Evolutionary conservation across 2,888 invertebrate genomes (phyloP).

Genomic region (Eupithecia abbreviata): DNA sequence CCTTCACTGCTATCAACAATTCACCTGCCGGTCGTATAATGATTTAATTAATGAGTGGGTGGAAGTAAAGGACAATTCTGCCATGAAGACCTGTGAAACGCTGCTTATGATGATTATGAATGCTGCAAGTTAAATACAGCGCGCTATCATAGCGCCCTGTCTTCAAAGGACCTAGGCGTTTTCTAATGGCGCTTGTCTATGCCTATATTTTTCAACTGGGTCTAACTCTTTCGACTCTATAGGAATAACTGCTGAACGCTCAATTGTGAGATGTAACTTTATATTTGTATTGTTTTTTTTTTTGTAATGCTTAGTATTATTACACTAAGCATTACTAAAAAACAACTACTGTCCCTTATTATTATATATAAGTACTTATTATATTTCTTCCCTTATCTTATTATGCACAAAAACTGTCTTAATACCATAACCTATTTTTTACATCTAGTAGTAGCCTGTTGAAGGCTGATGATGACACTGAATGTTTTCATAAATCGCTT

Average conservation of each 20-base stretch:
- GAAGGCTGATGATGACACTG: background rate
- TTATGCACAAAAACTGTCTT: too few species aligned
- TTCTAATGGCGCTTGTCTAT: too few species aligned
- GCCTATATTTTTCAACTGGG: background rate
- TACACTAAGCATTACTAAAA: too few species aligned
- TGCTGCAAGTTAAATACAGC: background rate
- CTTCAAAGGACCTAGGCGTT: too few species aligned
- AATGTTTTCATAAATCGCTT: background rate
- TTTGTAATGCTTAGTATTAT: too few species aligned
- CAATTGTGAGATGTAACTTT: background rate
- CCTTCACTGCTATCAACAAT: background rate
- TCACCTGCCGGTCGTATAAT: background rate
- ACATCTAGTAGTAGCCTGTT: background rate
- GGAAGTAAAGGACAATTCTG: too few species aligned
- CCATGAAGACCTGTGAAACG: background rate
- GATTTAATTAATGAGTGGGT: too few species aligned
- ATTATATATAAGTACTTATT: too few species aligned
- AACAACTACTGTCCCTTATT: too few species aligned
- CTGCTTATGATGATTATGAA: background rate
- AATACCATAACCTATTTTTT: background rate
- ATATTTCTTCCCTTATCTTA: too few species aligned
- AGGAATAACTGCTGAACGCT: background rate
- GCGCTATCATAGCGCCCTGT: background rate
- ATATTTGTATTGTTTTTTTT: background rate
- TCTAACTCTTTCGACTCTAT: background rate